A percentile compares a stretch with the other conserved stretches of the same genome.
phyloP scores from a whole-genome alignment of 1,140 invertebrate genomes.

The Phymorhynchus buccinoides region DNA sequence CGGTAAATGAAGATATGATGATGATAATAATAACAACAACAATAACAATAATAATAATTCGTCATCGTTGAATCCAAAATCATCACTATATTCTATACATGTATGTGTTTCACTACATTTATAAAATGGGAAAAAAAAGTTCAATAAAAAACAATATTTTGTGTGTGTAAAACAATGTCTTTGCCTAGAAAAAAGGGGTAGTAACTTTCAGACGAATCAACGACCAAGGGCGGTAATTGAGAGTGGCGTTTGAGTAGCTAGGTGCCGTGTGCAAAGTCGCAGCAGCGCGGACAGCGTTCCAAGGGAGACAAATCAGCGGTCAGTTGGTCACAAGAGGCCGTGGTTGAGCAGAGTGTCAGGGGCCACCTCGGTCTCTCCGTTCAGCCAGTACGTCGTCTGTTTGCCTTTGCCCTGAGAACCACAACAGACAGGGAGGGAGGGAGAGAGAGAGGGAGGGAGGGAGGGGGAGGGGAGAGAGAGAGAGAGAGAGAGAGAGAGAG shows the following conservation, averaged over 20 bases:
- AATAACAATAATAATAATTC: no score
- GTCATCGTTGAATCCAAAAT: no score
- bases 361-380: slow-evolving; percentile 74
- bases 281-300: no score
- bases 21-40: no score
- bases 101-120: no score
- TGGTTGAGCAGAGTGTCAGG: slow-evolving; percentile 18
- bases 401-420: slow-evolving; percentile 84
- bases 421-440: background rate
- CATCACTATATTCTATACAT: no score
- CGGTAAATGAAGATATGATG: no score
- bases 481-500: background rate
- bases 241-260: background rate
- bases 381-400: slow-evolving; percentile 89
- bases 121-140: no score
- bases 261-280: no score
- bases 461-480: background rate
- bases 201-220: no score
- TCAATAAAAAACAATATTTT: no score
- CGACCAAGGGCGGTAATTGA: background rate
- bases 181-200: background rate
- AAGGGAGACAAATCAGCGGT: no score
- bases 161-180: background rate
- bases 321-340: slow-evolving; percentile 27
- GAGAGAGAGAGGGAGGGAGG: background rate